phyloP scores from a whole-genome alignment of 2,113 vertebrate species.

The Pimephales promelas region DNA sequence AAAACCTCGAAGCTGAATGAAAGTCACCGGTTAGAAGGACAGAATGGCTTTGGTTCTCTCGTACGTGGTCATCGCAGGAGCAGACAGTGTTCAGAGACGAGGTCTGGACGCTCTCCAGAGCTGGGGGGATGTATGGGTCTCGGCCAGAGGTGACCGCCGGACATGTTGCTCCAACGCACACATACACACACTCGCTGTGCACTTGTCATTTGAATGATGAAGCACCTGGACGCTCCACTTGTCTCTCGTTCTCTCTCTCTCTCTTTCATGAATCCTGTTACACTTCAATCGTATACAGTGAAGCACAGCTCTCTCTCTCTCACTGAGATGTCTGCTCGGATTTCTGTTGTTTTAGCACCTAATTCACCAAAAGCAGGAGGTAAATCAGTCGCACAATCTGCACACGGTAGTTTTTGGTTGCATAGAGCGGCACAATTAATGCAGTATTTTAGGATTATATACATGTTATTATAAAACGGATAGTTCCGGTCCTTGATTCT shows the following conservation, averaged over 20 bases:
- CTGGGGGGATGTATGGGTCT: conserved; percentile 68
- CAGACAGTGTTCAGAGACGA: conserved; percentile 22
- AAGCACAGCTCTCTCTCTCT: not conserved
- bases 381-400: no score
- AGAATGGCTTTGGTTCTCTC: not conserved
- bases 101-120: conserved; percentile 69
- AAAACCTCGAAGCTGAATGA: no score
- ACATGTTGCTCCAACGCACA: conserved; percentile 63
- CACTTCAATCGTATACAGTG: not conserved
- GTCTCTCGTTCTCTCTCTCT: conserved; percentile 31
- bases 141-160: conserved; percentile 79
- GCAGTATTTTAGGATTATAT: no score
- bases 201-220: conserved; percentile 74
- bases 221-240: conserved; percentile 66
- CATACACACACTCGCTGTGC: conserved; percentile 53
- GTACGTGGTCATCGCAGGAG: not conserved
- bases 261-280: conserved; percentile 13
- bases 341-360: not conserved
- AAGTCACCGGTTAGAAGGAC: no score
- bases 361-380: not conserved
- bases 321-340: not conserved
- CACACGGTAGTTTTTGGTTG: no score
- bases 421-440: no score
- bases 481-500: no score
- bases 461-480: no score